Base-by-base conservation (phyloP, 1,140 invertebrate species). In the Zaprionus lachaisei region DNA sequence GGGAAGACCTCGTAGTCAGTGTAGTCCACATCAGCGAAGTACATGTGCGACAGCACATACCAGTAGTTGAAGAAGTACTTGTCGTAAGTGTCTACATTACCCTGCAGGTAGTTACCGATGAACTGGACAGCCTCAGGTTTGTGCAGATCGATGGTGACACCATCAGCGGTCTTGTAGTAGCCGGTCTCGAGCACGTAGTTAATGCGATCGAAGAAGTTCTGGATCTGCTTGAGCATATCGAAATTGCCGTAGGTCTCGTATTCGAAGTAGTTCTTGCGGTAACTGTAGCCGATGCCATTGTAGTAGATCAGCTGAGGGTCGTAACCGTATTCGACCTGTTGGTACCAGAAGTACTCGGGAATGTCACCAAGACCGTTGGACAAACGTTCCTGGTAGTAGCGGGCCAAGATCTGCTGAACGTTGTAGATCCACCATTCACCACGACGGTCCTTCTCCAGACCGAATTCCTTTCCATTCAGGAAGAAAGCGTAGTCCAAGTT, bases 301-400 rank as follows among this genome's bases (percentile, higher is more conserved):
- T 94, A 94, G 83, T 96, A 95, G 37, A 93, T 93, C 67, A 96
- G 87, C 49, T 95, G 94, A 56, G 96, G 95, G 66, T 94, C 93
- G 89, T 95, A 97, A n/a, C 96, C 95, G 41, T 95, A 93, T 37
- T 94, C 83, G 67, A 95, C 92, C 11, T 94, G 83, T 54, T 92
- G 92, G 80, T 94, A 92, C 84, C 93, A 95, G 72, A 94, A 94
- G 76, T 96, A 92, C 12, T 93, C 91, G 9, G 94, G 93, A 65
- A 96, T 94, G 71, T 95, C 94, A 26, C 94, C 95, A 17, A 95
- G 83, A 38, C 94, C 94, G 72, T 96, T 95, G 6, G 95, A 95
- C 34, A 96, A 80, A 80, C 95, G 94, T 91, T 97, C 96, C 85
- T 96, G 89, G 72, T 96, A 95, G 92, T 96, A 96, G 77, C 95